Conservation (phyloP, 2,113 vertebrate species). For the Phoenicopterus ruber region DNA sequence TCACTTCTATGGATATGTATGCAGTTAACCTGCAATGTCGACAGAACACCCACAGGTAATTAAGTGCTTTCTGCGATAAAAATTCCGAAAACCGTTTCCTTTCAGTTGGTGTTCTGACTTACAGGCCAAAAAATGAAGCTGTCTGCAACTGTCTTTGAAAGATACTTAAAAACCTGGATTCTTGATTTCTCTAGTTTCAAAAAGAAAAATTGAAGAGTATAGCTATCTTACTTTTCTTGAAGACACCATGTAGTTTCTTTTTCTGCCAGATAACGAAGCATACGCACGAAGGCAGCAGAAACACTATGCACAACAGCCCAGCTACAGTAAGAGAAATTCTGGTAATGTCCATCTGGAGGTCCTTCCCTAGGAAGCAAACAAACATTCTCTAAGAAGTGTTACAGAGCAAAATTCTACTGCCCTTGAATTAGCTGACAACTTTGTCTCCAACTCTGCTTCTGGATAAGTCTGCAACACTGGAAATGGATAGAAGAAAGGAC, state of each 20-base stretch:
- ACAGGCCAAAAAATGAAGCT: not conserved
- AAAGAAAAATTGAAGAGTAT: not conserved
- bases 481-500: not conserved
- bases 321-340: not conserved
- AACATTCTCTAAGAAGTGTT: not conserved
- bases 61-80: not conserved
- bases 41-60: not conserved
- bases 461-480: not conserved
- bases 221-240: constrained; percentile 72
- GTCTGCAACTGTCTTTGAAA: not conserved
- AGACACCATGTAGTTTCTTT: constrained; percentile 47
- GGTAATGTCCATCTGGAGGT: not conserved
- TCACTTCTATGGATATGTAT: not conserved
- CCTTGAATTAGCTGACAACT: not conserved
- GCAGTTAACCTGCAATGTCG: not conserved
- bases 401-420: not conserved
- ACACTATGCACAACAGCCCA: not conserved
- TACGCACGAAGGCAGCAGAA: not conserved
- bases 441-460: not conserved
- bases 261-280: constrained; percentile 2
- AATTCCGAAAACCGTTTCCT: not conserved
- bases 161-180: not conserved
- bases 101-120: not conserved
- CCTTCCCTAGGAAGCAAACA: constrained; percentile 17
- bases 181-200: not conserved